These are phyloP conservation scores for Tenthredo distinguenda DNA, from an alignment of 2,888 invertebrate species.

Conservation along the genomic window DNA sequence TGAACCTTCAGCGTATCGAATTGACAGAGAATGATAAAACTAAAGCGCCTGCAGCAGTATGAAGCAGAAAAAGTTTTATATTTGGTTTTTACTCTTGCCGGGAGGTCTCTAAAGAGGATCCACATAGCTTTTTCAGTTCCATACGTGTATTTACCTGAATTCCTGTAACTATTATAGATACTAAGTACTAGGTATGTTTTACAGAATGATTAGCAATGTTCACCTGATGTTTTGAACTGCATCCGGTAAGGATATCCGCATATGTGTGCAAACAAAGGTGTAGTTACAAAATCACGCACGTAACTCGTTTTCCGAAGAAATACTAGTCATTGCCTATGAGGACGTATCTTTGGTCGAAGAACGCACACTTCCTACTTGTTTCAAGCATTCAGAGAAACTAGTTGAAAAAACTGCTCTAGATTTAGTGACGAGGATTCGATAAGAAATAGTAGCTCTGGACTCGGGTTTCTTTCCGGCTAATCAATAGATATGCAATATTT, in stretches of 20 bases:
- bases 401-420: background rate
- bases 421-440: background rate
- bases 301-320: background rate
- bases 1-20: slow-evolving; percentile 35
- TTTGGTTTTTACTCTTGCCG: background rate
- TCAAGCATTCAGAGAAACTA: background rate
- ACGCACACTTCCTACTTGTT: background rate
- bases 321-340: background rate
- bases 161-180: background rate
- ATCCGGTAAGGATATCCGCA: slow-evolving; percentile 34
- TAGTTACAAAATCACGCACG: background rate
- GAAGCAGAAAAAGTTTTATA: background rate
- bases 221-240: background rate
- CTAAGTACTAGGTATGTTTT: background rate
- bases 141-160: background rate
- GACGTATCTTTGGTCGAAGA: background rate
- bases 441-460: background rate
- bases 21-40: slow-evolving; percentile 3
- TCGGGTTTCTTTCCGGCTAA: background rate
- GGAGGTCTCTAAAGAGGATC: background rate
- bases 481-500: slow-evolving; percentile 19
- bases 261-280: slow-evolving; percentile 27
- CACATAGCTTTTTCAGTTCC: background rate
- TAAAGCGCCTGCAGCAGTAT: background rate
- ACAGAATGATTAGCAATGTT: background rate